These are phyloP conservation scores for Pyrocoelia pectoralis DNA, from an alignment of 2,888 invertebrate genomes.

Conservation along the genomic window DNA sequence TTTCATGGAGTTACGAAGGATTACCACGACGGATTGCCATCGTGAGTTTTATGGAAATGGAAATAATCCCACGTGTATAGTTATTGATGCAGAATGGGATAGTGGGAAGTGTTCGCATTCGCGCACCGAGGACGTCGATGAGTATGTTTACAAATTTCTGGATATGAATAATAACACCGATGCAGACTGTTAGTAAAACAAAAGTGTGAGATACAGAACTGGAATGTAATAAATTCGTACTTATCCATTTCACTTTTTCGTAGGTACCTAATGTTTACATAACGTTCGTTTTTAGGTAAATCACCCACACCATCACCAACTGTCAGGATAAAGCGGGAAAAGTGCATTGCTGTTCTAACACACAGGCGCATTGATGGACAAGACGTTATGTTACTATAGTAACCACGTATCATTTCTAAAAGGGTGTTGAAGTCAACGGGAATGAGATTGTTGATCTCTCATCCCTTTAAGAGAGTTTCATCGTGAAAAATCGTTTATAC, in stretches of 20 bases:
- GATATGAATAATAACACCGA: neutral
- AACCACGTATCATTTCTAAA: neutral
- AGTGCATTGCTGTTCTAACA: neutral
- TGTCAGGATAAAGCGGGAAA: neutral
- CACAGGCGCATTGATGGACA: neutral
- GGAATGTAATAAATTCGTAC: too few relatives aligned
- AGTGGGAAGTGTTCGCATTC: neutral
- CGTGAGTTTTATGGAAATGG: neutral
- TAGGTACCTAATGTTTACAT: too few relatives aligned
- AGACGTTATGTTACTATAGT: neutral
- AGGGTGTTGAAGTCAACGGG: too few relatives aligned
- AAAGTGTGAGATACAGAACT: too few relatives aligned
- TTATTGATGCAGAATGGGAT: neutral
- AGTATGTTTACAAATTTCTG: neutral
- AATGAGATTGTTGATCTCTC: too few relatives aligned
- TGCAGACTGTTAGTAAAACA: neutral
- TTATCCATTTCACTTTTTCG: too few relatives aligned
- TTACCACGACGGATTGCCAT: neutral
- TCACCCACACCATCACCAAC: too few relatives aligned
- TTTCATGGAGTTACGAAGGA: neutral
- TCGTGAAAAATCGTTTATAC: too few relatives aligned
- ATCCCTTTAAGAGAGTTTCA: too few relatives aligned
- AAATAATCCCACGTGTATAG: neutral
- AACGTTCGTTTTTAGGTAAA: too few relatives aligned
- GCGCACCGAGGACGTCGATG: neutral